A percentile compares a stretch with the other conserved stretches of the same genome.
These are phyloP conservation scores for Hirudinaria manillensis DNA, from an alignment of 2,888 invertebrate species.

Conservation along the genomic window DNA sequence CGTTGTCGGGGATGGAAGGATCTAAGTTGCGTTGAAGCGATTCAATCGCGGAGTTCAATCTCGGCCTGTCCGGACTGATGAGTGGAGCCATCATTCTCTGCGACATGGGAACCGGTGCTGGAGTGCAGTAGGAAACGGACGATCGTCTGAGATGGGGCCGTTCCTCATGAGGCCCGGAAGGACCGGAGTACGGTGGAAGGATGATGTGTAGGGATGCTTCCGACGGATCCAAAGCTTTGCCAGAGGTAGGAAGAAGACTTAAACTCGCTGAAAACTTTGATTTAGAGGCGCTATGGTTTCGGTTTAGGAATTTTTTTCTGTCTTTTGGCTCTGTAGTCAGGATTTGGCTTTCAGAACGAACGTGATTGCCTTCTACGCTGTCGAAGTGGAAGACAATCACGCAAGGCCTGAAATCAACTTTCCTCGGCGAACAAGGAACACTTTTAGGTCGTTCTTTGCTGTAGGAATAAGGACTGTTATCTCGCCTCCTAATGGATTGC, in stretches of 20 bases:
- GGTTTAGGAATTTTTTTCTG: slow-evolving; percentile 29
- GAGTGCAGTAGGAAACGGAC: neutral
- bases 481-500: neutral
- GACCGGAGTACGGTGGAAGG: neutral
- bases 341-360: slow-evolving; percentile 30
- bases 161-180: slow-evolving; percentile 9
- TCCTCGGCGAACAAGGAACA: slow-evolving; percentile 18
- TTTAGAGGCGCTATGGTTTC: neutral
- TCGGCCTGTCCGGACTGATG: neutral
- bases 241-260: neutral
- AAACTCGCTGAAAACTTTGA: slow-evolving; percentile 6
- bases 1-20: neutral
- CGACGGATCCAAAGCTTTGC: neutral
- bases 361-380: slow-evolving; percentile 30
- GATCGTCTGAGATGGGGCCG: neutral
- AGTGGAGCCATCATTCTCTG: neutral
- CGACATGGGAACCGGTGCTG: neutral
- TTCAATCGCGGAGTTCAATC: neutral
- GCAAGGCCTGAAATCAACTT: slow-evolving; percentile 32
- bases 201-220: slow-evolving; percentile 7
- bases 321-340: slow-evolving; percentile 31
- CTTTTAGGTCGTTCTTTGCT: slow-evolving; percentile 12
- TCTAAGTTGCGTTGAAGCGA: neutral
- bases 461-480: neutral
- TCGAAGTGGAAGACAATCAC: slow-evolving; percentile 34